Evolutionary conservation across 1,140 invertebrate species (phyloP), one percentile per base, ranked within the genome.

Genomic region (Carposina sasakii): DNA sequence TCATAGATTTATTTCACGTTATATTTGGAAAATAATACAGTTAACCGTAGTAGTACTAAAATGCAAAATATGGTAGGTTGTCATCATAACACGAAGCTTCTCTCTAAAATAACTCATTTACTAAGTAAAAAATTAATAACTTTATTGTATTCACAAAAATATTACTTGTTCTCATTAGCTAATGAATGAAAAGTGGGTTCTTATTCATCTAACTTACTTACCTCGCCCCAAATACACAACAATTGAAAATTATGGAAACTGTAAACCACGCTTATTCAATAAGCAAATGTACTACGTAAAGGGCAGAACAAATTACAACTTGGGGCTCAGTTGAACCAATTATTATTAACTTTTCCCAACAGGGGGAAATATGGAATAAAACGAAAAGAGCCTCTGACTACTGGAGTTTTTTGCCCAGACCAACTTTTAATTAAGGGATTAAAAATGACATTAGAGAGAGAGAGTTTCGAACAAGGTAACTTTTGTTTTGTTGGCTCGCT

Each of bases 381-480:
- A 83, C 73, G 73, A 71, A 79, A 79, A 79, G 68, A 72, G 67
- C 71, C 67, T 50, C 67, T 62, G 63, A 65, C 67, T 57, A 62
- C 60, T 56, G 51, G 65, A 67, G 57, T 68, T 78, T 79, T 71
- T 73, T 79, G 63, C 65, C 62, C 60, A 49, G 63, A 36, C 51
- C 69, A 84, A 84, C 74, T 81, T 84, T 84, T 84, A 84, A 84
- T 81, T 81, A 84, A 79, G 75, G 76, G 71, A 81, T 81, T 79
- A 84, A 81, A 84, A 77, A 78, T 81, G 79, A 78, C 79, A 84
- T 81, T 81, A 78, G 63, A 79, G n/a, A n/a, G 24, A 39, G 58
- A 56, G 65, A 77, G 76, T 71, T 81, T 46, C 66, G 51, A 74
- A 74, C 67, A 74, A 72, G 69, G 65, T 70, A 77, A 79, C 62